Conservation (phyloP, 2,888 invertebrate species). For the Galeruca laticollis region DNA sequence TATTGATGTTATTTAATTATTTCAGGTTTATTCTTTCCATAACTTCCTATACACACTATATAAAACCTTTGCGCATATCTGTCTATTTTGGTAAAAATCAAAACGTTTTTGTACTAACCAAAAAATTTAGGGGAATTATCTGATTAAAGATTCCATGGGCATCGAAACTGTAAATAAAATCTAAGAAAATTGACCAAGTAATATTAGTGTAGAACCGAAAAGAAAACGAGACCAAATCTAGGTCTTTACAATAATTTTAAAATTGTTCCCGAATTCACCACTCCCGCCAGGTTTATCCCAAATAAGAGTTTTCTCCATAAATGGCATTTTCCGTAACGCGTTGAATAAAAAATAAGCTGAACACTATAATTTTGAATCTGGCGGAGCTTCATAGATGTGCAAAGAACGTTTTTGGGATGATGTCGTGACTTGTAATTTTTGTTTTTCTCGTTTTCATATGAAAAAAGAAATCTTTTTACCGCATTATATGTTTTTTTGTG, state of each 20-base stretch:
- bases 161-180: no score
- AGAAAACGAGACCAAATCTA: constrained; percentile 30
- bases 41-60: no score
- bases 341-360: constrained; percentile 41
- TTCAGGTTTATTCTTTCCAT: no score
- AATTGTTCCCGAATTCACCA: constrained; percentile 32
- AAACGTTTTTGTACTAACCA: no score
- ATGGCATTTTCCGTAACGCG: constrained; percentile 39
- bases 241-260: constrained; percentile 33
- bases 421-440: constrained; percentile 27
- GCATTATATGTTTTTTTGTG: background rate
- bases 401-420: constrained; percentile 7
- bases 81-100: no score
- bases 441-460: constrained; percentile 23
- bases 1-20: no score
- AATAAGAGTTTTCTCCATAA: constrained; percentile 38
- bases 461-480: constrained; percentile 11
- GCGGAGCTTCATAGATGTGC: constrained; percentile 26
- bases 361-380: constrained; percentile 40
- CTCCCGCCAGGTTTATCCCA: constrained; percentile 33
- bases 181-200: constrained; percentile 10
- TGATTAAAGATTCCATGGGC: no score
- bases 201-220: constrained; percentile 12
- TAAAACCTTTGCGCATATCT: no score
- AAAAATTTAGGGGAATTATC: no score